Conservation (phyloP, 2,888 invertebrate species). For the Thecophora atra region DNA sequence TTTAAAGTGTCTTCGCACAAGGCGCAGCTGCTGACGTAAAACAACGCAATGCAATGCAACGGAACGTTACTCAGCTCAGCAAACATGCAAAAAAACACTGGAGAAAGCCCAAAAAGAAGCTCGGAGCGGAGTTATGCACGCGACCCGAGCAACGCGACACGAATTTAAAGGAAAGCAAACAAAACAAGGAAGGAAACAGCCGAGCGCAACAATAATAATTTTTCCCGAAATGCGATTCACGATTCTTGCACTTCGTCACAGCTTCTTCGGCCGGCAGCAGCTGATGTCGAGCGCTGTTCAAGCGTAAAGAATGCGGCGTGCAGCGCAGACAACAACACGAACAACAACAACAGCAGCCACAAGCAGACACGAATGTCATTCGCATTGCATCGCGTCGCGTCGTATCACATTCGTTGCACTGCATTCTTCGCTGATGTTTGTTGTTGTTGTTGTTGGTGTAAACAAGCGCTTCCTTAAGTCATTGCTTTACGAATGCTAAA, state of each 20-base stretch:
- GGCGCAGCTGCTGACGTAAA: no score
- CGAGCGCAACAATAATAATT: not conserved
- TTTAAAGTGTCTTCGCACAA: no score
- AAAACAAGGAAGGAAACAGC: not conserved
- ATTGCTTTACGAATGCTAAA: not conserved
- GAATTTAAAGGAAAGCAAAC: not conserved
- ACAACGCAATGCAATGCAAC: no score
- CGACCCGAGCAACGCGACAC: not conserved
- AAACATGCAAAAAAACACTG: no score
- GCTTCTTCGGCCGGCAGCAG: not conserved
- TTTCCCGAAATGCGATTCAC: not conserved
- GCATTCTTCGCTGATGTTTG: conserved; percentile 28
- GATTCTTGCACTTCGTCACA: conserved; percentile 19
- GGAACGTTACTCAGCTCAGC: no score
- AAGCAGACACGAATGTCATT: not conserved
- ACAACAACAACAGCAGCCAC: conserved; percentile 18
- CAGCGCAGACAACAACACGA: not conserved
- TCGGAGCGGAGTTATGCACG: conserved; percentile 11
- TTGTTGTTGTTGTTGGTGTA: not conserved
- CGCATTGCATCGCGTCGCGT: not conserved
- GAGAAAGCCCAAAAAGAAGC: not conserved
- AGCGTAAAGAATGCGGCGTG: not conserved
- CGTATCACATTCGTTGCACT: conserved; percentile 15
- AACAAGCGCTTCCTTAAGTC: not conserved
- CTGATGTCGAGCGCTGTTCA: not conserved